Percentiles rank a stretch among this genome's conserved stretches.
Evolutionary conservation across 2,113 vertebrate species (phyloP).

Genomic region (Tor tambroides): DNA sequence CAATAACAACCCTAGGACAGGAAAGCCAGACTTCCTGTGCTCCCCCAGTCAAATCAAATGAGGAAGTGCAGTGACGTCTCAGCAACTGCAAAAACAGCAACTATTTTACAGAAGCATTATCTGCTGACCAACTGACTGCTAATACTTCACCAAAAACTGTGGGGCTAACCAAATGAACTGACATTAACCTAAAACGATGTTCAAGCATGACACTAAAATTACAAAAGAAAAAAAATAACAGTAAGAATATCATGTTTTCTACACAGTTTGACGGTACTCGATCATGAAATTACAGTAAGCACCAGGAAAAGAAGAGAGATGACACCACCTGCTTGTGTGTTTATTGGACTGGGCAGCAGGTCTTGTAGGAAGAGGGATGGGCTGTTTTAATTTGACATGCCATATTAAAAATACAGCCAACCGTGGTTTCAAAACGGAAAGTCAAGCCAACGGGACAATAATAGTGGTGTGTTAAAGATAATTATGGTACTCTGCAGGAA

Average conservation of each 20-base stretch:
- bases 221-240: neutral
- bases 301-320: neutral
- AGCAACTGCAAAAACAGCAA: constrained; percentile 30
- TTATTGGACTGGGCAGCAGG: neutral
- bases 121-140: neutral
- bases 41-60: constrained; percentile 19
- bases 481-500: neutral
- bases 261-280: too few relatives aligned
- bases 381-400: neutral
- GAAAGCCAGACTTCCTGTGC: constrained; percentile 58
- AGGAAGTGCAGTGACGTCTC: constrained; percentile 50
- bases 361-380: neutral
- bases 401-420: neutral
- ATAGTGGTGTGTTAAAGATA: neutral
- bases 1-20: constrained; percentile 51
- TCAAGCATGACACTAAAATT: neutral
- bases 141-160: neutral
- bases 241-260: too few relatives aligned
- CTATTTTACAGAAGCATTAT: neutral
- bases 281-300: neutral
- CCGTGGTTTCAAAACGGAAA: neutral
- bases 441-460: neutral
- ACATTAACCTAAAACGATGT: neutral
- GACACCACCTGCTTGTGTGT: neutral
- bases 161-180: neutral